Base-by-base conservation (phyloP, 2,797 vertebrate species). In the Urosaurus nigricauda region DNA sequence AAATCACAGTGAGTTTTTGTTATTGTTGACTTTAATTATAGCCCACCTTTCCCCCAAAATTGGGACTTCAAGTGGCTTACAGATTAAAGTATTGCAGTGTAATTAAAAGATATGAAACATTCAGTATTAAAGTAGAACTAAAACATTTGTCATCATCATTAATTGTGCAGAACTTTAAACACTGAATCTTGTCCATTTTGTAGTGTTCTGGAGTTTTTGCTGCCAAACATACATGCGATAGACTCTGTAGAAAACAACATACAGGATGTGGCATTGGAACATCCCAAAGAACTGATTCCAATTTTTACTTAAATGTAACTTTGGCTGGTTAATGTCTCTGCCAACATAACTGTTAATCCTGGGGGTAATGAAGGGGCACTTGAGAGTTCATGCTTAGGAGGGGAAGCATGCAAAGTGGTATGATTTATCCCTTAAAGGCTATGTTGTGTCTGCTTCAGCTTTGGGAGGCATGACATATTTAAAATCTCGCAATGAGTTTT, bases 1-100 rank as follows among this genome's bases (percentile, higher is more conserved):
- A 97, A 97, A 93, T 96, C 96, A 1, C 95, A 96, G 98, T 99
- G 90, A 96, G 96, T 97, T 29, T 29, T 68, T 32, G 29, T 68
- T 68, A 29, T 68, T 68, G 29, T 32, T 32, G 29, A 12, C 11
- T 32, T 68, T 68, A 68, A 12, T 68, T 68, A 68, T 68, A 68
- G 8, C 9, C 29, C 12, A 13, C 29, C 65, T 68, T 68, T 68
- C 5, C 6, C 65, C 65, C 65, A 32, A 32, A 4, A 68, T 68
- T 32, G 29, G 29, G 29, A 32, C 21, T 12, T 29, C 32, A 32
- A 26, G 26, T 68, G 26, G 26, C 26, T 68, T 32, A 68, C 26
- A 29, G 29, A 32, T 32, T 68, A 32, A 68, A 32, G 13, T 68
- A 68, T 68, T 13, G 9, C 65, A 32, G 12, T 65, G 8, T 65